Evolutionary conservation across 2,797 vertebrate species (phyloP).

Genomic region (Anas bernieri): DNA sequence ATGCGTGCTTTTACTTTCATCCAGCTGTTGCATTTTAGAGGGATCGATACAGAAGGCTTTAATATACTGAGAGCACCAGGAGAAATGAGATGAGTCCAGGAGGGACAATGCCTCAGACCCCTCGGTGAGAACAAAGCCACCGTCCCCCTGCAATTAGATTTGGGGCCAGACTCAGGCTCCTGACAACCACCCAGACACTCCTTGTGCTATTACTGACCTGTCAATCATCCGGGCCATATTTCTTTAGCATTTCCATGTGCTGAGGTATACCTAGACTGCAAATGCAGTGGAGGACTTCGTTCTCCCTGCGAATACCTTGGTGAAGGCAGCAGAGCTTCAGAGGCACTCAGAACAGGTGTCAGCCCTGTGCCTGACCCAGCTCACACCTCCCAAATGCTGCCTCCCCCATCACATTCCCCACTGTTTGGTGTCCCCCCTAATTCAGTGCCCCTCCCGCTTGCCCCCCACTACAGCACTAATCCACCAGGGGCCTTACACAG

Average conservation of each 20-base stretch:
- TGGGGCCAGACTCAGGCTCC: neutral
- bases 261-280: neutral
- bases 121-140: neutral
- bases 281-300: neutral
- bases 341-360: rapidly evolving
- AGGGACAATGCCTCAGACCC: neutral
- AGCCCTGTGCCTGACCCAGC: neutral
- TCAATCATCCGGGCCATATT: neutral
- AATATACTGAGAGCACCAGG: neutral
- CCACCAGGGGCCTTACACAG: neutral
- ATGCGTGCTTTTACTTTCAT: neutral
- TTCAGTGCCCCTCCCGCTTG: no score
- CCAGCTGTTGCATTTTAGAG: neutral
- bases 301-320: neutral
- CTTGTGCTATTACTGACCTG: rapidly evolving
- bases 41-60: neutral
- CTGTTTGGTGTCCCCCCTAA: rapidly evolving
- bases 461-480: neutral
- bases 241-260: neutral
- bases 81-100: neutral
- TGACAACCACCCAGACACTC: neutral
- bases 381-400: neutral
- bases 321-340: neutral
- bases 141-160: neutral
- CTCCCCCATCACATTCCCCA: no score